Evolutionary conservation across 1,140 invertebrate genomes (phyloP).

Genomic region (Drosophila erecta): DNA sequence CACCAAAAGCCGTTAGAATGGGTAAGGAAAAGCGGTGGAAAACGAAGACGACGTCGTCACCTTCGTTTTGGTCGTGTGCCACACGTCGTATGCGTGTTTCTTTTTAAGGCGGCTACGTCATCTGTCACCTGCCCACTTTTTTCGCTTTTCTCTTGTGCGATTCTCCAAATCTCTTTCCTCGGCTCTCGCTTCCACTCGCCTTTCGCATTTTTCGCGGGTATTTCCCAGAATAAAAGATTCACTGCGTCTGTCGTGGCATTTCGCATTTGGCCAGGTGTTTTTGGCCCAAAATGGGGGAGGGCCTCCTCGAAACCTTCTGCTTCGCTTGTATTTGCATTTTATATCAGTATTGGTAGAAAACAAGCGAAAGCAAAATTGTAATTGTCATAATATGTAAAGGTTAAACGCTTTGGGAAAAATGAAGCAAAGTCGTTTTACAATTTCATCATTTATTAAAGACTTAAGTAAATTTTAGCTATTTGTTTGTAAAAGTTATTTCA

Average conservation of each 20-base stretch:
- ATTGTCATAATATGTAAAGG: not conserved
- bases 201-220: constrained; percentile 69
- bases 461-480: too few relatives aligned
- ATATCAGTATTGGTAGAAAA: constrained; percentile 7
- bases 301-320: constrained; percentile 11
- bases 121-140: constrained; percentile 62
- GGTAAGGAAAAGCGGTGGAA: constrained; percentile 3
- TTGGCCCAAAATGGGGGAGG: constrained; percentile 1
- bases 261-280: constrained; percentile 23
- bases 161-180: constrained; percentile 59
- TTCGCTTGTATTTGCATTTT: constrained; percentile 32
- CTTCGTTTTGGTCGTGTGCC: constrained; percentile 68
- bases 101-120: constrained; percentile 75
- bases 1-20: constrained; percentile 1
- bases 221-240: constrained; percentile 69
- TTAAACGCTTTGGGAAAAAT: not conserved
- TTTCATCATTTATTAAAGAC: not conserved
- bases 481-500: too few relatives aligned
- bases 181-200: constrained; percentile 11
- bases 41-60: constrained; percentile 33
- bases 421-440: not conserved
- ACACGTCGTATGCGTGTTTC: constrained; percentile 80
- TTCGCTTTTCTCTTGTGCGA: constrained; percentile 8
- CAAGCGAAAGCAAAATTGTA: constrained; percentile 1
- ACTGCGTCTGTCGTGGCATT: constrained; percentile 59